Percentiles rank a stretch among this genome's conserved stretches.
phyloP scores from a whole-genome alignment of 2,113 vertebrate species.

The Neopipo cinnamomea region DNA sequence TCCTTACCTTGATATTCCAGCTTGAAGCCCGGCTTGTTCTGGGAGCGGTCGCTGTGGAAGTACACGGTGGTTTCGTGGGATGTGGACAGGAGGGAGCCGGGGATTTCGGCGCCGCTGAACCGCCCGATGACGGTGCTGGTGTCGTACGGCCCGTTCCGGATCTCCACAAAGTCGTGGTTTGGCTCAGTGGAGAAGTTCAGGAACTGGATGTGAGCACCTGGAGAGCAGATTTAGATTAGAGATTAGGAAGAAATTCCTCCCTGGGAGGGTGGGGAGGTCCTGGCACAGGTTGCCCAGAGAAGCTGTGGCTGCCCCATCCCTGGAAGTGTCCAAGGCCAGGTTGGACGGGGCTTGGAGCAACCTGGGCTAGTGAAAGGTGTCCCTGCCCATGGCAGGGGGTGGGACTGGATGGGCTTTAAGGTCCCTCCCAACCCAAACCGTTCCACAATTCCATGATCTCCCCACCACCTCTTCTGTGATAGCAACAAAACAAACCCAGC shows the following conservation, averaged over 20 bases:
- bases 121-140: constrained; percentile 91
- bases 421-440: not conserved
- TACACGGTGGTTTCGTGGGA: constrained; percentile 93
- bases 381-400: not conserved
- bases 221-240: not conserved
- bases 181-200: constrained; percentile 97
- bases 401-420: not conserved
- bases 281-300: not conserved
- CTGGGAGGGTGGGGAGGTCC: not conserved
- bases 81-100: constrained; percentile 87
- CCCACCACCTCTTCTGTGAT: accelerated
- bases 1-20: constrained; percentile 91
- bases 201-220: constrained; percentile 95
- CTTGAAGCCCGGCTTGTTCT: constrained; percentile 96
- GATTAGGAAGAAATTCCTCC: accelerated
- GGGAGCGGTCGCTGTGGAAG: constrained; percentile 97
- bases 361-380: not conserved
- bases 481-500: not conserved
- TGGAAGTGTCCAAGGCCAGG: not conserved
- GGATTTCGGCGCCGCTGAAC: constrained; percentile 88
- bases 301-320: not conserved
- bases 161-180: constrained; percentile 95
- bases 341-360: no score
- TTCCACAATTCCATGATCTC: not conserved
- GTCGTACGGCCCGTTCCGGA: constrained; percentile 92